Percentiles rank a stretch among this genome's conserved stretches.
Evolutionary conservation across 2,113 vertebrate genomes (phyloP).

Genomic region (Rhea americana): DNA sequence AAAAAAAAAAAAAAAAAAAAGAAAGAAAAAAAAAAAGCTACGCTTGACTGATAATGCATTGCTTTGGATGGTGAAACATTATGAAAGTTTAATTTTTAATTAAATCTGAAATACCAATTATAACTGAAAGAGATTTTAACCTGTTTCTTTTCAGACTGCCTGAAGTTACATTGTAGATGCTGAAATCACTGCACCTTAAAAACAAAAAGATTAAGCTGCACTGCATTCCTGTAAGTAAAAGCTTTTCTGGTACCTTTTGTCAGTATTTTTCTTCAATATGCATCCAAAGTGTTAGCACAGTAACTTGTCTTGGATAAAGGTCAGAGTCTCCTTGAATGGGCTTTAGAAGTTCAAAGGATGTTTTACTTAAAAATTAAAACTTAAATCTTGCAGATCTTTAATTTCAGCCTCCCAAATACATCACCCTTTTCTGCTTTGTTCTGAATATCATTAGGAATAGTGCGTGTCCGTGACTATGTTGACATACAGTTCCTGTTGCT

Average conservation of each 20-base stretch:
- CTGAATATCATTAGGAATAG: slow-evolving; percentile 54
- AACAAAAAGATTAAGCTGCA: slow-evolving; percentile 81
- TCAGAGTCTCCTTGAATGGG: slow-evolving; percentile 71
- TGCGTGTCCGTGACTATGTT: slow-evolving; percentile 22
- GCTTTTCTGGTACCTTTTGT: slow-evolving; percentile 74
- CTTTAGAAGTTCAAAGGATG: slow-evolving; percentile 70
- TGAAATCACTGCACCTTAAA: slow-evolving; percentile 86
- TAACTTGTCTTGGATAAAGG: slow-evolving; percentile 70
- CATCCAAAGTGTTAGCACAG: slow-evolving; percentile 70
- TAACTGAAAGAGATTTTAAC: slow-evolving; percentile 90
- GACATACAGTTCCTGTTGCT: slow-evolving; percentile 38
- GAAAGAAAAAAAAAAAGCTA: slow-evolving; percentile 68
- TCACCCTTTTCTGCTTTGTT: slow-evolving; percentile 66
- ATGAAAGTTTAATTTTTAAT: slow-evolving; percentile 92
- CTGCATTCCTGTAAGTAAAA: slow-evolving; percentile 81
- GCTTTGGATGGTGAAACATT: slow-evolving; percentile 89
- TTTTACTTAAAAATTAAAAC: slow-evolving; percentile 63
- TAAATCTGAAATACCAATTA: slow-evolving; percentile 91
- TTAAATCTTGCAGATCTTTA: slow-evolving; percentile 62
- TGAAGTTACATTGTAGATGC: slow-evolving; percentile 84
- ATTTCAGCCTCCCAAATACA: slow-evolving; percentile 54
- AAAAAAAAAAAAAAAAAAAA: slow-evolving; percentile 39
- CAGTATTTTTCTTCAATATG: slow-evolving; percentile 65
- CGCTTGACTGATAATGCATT: slow-evolving; percentile 88
- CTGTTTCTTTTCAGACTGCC: slow-evolving; percentile 89